Evolutionary conservation across 2,797 vertebrate genomes (phyloP).

Genomic region (Nothura maculosa): DNA sequence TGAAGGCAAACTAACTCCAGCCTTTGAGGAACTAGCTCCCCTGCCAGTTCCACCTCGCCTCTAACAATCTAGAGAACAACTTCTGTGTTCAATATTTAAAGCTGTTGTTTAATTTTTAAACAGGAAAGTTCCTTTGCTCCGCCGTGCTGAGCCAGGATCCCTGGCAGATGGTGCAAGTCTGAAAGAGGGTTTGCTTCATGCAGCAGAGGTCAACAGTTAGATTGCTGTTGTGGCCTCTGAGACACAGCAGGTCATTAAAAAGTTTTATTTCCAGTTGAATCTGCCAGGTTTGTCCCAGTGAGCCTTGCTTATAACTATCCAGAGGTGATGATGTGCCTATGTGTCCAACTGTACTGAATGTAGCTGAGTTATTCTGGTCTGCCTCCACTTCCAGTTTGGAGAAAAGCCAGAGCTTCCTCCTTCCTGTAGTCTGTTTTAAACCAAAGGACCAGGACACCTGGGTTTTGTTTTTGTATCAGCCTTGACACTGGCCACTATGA

Average conservation of each 20-base stretch:
- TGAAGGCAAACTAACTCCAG: background rate
- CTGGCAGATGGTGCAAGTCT: background rate
- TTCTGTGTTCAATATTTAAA: conserved; percentile 46
- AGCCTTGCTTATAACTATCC: background rate
- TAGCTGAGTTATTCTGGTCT: background rate
- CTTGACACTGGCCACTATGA: background rate
- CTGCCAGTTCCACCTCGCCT: background rate
- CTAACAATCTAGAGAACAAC: conserved; percentile 19
- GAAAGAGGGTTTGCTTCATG: background rate
- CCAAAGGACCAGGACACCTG: background rate
- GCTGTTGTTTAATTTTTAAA: conserved; percentile 39
- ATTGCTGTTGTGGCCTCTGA: background rate
- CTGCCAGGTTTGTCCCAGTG: background rate
- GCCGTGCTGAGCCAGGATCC: background rate
- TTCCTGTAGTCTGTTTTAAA: background rate
- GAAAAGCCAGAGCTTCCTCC: background rate
- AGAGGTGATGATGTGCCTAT: background rate
- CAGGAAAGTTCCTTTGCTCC: background rate
- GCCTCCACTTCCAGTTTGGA: background rate
- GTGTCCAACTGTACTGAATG: background rate
- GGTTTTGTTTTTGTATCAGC: background rate
- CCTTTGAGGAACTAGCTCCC: conserved; percentile 13
- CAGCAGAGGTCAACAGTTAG: background rate
- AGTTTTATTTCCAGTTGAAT: background rate
- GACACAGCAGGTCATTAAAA: background rate